Conservation (phyloP, 2,888 invertebrate species). For the Acleris sparsana region DNA sequence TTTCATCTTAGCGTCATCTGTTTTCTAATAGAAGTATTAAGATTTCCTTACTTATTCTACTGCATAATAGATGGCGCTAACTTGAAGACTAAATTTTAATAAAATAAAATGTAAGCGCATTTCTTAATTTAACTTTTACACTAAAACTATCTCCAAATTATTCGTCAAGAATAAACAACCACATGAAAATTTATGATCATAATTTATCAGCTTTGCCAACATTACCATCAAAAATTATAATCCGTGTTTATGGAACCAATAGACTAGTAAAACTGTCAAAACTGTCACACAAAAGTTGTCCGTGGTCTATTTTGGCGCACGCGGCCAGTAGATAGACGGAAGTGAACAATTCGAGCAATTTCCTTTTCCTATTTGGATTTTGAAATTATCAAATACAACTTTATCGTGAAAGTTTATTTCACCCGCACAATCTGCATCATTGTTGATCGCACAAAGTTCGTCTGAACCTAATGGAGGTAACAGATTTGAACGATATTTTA, state of each 20-base stretch:
- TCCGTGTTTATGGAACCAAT: background rate
- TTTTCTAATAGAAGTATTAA: background rate
- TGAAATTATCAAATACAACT: slow-evolving; percentile 49
- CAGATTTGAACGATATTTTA: slow-evolving; percentile 71
- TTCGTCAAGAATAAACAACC: too few species aligned
- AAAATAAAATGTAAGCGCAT: background rate
- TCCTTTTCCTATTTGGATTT: slow-evolving; percentile 69
- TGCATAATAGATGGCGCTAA: slow-evolving; percentile 7
- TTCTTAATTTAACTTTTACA: too few species aligned
- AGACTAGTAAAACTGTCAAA: slow-evolving; percentile 7
- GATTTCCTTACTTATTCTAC: background rate
- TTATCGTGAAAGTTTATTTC: slow-evolving; percentile 34
- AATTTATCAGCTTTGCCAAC: too few species aligned
- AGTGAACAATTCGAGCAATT: slow-evolving; percentile 59
- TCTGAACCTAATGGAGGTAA: slow-evolving; percentile 64
- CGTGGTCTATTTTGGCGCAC: slow-evolving; percentile 65
- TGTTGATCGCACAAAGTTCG: background rate
- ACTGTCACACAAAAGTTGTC: slow-evolving; percentile 41
- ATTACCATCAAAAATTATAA: background rate
- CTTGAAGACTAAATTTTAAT: background rate
- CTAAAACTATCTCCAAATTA: too few species aligned
- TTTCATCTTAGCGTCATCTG: slow-evolving; percentile 11
- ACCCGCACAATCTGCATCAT: slow-evolving; percentile 19
- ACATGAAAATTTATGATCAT: too few species aligned
- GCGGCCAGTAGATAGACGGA: slow-evolving; percentile 54